Percentiles rank a stretch among this genome's conserved stretches.
These are phyloP conservation scores for Agonopterix heracliana DNA, from an alignment of 2,888 invertebrate species.

Conservation along the genomic window DNA sequence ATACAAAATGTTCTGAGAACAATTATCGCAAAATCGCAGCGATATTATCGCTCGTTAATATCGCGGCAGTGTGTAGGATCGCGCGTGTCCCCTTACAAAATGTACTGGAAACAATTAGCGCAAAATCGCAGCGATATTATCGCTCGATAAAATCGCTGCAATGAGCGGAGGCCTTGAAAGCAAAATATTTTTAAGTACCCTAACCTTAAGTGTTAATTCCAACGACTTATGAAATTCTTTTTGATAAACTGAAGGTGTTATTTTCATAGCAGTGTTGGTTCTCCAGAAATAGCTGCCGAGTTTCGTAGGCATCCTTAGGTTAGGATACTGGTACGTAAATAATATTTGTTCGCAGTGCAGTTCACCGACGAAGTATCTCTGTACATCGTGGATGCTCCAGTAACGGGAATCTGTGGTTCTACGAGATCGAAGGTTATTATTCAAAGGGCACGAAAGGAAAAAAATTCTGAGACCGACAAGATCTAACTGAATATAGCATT, in stretches of 20 bases:
- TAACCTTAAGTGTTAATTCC: conserved; percentile 49
- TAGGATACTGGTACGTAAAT: conserved; percentile 58
- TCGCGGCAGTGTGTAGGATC: no score
- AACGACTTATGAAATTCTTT: conserved; percentile 42
- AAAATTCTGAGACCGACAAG: no score
- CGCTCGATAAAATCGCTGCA: no score
- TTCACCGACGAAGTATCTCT: conserved; percentile 48
- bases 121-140: no score
- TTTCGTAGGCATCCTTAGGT: conserved; percentile 38
- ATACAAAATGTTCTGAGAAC: no score
- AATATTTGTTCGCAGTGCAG: conserved; percentile 53
- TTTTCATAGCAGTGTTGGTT: conserved; percentile 43
- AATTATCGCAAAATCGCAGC: no score
- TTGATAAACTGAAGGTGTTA: conserved; percentile 32
- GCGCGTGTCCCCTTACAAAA: no score
- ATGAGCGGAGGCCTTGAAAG: no score
- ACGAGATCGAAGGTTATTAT: background rate
- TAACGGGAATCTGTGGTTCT: conserved; percentile 47
- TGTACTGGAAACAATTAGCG: no score
- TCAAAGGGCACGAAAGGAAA: no score
- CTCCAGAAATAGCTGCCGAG: conserved; percentile 47
- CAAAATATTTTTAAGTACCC: background rate
- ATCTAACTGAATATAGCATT: no score
- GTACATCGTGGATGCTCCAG: conserved; percentile 59
- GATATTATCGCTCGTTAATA: no score